phyloP scores from a whole-genome alignment of 1,140 invertebrate genomes.

The Elymnias hypermnestra region DNA sequence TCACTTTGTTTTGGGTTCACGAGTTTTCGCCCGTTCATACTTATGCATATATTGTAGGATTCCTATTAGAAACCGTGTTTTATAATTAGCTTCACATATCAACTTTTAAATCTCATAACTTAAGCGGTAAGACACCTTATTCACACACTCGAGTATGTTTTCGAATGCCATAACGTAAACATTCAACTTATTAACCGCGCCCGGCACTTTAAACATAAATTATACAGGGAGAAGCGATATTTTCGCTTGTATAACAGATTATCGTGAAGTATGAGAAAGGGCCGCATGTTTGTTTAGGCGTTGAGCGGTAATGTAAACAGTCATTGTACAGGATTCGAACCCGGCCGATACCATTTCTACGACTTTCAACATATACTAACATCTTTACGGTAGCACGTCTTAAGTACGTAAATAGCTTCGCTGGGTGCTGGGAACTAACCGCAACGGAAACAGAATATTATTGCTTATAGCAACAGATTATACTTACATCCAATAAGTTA shows the following conservation, averaged over 20 bases:
- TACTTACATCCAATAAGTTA: too few species aligned
- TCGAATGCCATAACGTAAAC: background rate
- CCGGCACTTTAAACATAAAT: constrained; percentile 12
- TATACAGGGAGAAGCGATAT: constrained; percentile 4
- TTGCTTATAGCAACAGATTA: too few species aligned
- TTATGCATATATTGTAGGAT: too few species aligned
- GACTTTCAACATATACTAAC: constrained; percentile 28
- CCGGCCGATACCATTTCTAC: constrained; percentile 30
- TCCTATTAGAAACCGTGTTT: too few species aligned
- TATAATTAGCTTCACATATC: background rate
- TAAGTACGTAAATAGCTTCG: too few species aligned
- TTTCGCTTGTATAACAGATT: constrained; percentile 3
- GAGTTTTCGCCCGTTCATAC: too few species aligned
- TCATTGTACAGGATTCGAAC: constrained; percentile 30
- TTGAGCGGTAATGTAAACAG: constrained; percentile 35
- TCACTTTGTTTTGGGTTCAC: too few species aligned
- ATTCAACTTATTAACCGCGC: background rate
- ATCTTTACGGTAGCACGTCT: too few species aligned
- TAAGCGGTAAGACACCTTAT: constrained; percentile 6
- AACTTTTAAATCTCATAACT: constrained; percentile 10
- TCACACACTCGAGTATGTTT: constrained; percentile 5
- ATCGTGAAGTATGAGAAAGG: constrained; percentile 16
- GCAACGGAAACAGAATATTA: too few species aligned
- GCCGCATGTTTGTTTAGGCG: constrained; percentile 40
- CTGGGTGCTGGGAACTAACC: too few species aligned